Evolutionary conservation across 1,140 invertebrate species (phyloP).

Genomic region (Agrypnia vestita): DNA sequence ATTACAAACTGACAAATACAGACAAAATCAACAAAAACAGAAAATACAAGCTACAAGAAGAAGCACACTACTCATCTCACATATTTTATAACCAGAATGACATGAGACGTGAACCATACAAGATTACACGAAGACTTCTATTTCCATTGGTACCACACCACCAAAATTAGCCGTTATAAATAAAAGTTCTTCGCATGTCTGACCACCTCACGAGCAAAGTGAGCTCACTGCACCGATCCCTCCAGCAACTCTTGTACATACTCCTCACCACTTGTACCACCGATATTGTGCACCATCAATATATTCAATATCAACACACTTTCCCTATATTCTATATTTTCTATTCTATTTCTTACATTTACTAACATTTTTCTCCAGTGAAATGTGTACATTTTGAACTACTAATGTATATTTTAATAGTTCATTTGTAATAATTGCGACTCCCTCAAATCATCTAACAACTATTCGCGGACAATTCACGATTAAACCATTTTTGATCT

Average conservation of each 20-base stretch:
- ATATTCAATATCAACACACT: constrained; percentile 22
- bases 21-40: too few relatives aligned
- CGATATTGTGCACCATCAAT: constrained; percentile 20
- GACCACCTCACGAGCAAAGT: not conserved
- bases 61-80: too few relatives aligned
- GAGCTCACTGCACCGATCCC: not conserved
- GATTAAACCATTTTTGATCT: too few relatives aligned
- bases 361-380: not conserved
- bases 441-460: not conserved
- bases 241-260: constrained; percentile 17
- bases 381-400: constrained; percentile 40
- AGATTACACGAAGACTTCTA: too few relatives aligned
- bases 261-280: constrained; percentile 18
- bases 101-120: too few relatives aligned
- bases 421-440: constrained; percentile 32
- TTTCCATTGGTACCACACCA: not conserved
- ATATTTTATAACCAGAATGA: too few relatives aligned
- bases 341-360: constrained; percentile 25
- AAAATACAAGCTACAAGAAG: too few relatives aligned
- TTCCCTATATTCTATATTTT: constrained; percentile 37
- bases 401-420: constrained; percentile 29
- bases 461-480: not conserved
- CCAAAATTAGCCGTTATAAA: not conserved
- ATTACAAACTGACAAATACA: too few relatives aligned
- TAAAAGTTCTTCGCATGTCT: not conserved